Conservation (phyloP, 2,113 vertebrate genomes). For the Formicarius rufipectus region DNA sequence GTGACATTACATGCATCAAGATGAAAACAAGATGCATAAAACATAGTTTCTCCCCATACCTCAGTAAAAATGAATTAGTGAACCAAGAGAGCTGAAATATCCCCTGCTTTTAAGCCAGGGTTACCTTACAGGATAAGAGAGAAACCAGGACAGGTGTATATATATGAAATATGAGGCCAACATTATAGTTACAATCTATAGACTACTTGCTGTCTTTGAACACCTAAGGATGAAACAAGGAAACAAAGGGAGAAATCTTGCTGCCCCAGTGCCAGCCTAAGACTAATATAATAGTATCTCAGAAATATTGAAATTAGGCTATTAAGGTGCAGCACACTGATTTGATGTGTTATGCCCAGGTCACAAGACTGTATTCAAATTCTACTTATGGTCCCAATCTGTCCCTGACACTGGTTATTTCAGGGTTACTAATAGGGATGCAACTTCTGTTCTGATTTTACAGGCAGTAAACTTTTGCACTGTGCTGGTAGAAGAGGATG, state of each 20-base stretch:
- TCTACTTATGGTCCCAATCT: fast-evolving
- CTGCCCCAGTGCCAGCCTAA: neutral
- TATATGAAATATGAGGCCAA: neutral
- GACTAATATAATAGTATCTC: neutral
- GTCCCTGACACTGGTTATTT: neutral
- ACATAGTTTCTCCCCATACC: neutral
- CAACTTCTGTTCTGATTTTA: neutral
- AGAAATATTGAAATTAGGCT: neutral
- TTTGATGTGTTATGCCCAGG: fast-evolving
- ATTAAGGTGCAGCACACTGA: neutral
- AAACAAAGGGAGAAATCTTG: neutral
- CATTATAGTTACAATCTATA: neutral
- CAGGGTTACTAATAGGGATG: neutral
- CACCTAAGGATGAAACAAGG: neutral
- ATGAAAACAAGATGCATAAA: conserved; percentile 4
- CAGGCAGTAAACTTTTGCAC: neutral
- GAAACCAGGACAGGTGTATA: neutral
- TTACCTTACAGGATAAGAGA: neutral
- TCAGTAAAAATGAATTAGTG: neutral
- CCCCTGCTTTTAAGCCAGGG: neutral
- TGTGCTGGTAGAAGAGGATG: neutral
- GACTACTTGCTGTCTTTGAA: neutral
- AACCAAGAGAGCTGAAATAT: neutral
- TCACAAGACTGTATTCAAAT: neutral
- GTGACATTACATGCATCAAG: neutral